Evolutionary conservation across 2,113 vertebrate species (phyloP).

Genomic region (Arvicanthis niloticus): DNA sequence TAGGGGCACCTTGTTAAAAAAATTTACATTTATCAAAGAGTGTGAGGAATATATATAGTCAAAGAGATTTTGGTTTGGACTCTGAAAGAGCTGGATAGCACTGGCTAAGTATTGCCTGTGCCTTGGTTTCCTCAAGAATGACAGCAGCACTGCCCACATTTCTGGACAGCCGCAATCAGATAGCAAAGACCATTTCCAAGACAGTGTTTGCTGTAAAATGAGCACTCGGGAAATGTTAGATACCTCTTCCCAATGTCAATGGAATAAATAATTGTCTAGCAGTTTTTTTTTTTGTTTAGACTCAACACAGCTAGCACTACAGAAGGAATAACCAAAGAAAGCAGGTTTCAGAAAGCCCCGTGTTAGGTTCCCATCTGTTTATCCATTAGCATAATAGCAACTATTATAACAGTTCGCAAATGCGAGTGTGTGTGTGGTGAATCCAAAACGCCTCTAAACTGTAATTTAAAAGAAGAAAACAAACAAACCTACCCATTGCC

Average conservation of each 20-base stretch:
- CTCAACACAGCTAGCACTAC: conserved; percentile 45
- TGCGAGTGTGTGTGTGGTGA: conserved; percentile 66
- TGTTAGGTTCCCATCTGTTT: conserved; percentile 76
- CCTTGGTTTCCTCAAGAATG: conserved; percentile 16
- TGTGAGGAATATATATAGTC: conserved; percentile 24
- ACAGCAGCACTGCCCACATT: background rate
- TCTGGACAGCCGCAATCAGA: background rate
- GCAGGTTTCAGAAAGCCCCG: conserved; percentile 69
- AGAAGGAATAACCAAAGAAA: conserved; percentile 68
- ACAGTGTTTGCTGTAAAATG: background rate
- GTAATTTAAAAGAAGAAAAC: conserved; percentile 80
- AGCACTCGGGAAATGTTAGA: background rate
- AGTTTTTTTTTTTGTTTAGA: conserved; percentile 60
- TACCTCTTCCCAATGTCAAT: background rate
- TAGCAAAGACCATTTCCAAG: background rate
- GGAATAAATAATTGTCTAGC: conserved; percentile 45
- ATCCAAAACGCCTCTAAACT: conserved; percentile 74
- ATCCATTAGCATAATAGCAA: conserved; percentile 72
- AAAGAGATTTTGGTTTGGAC: conserved; percentile 21
- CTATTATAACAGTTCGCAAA: conserved; percentile 74
- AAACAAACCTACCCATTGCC: conserved; percentile 79
- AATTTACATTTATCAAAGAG: conserved; percentile 67
- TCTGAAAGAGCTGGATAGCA: background rate
- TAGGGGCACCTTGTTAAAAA: conserved; percentile 60
- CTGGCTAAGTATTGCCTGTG: background rate